These are phyloP conservation scores for Aricia agestis DNA, from an alignment of 1,140 invertebrate genomes.

Conservation along the genomic window DNA sequence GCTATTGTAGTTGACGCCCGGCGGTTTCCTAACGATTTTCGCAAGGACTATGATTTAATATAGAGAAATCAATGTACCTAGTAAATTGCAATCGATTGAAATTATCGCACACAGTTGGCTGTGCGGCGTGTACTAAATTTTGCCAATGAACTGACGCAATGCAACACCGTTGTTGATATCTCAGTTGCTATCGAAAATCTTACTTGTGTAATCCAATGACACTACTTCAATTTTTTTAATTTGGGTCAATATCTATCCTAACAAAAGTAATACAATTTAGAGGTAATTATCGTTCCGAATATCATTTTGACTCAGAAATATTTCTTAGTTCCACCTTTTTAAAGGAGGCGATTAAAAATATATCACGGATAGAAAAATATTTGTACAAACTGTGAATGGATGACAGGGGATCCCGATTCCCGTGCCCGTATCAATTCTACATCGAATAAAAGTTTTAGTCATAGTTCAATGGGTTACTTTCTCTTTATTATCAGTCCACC, in stretches of 20 bases:
- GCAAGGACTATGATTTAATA: conserved; percentile 48
- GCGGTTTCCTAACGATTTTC: conserved; percentile 45
- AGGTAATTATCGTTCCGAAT: neutral
- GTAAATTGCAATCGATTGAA: conserved; percentile 42
- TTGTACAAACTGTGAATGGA: neutral
- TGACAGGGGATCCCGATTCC: neutral
- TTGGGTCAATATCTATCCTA: neutral
- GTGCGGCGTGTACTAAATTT: conserved; percentile 52
- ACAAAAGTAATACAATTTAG: neutral
- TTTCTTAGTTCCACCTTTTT: neutral
- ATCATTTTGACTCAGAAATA: neutral
- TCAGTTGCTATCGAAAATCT: conserved; percentile 38
- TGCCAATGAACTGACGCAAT: conserved; percentile 59
- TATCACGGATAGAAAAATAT: neutral
- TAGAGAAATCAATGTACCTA: conserved; percentile 42
- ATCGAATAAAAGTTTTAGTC: conserved; percentile 17
- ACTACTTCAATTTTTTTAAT: neutral
- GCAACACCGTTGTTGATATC: conserved; percentile 52
- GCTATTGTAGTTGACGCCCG: conserved; percentile 23
- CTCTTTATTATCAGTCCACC: conserved; percentile 51
- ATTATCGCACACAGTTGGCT: conserved; percentile 41
- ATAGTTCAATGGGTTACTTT: conserved; percentile 48
- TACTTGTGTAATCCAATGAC: conserved; percentile 36
- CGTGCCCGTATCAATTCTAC: neutral
- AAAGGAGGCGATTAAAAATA: neutral